Conservation (phyloP, 2,797 vertebrate genomes). For the Rhodeus uyekii region DNA sequence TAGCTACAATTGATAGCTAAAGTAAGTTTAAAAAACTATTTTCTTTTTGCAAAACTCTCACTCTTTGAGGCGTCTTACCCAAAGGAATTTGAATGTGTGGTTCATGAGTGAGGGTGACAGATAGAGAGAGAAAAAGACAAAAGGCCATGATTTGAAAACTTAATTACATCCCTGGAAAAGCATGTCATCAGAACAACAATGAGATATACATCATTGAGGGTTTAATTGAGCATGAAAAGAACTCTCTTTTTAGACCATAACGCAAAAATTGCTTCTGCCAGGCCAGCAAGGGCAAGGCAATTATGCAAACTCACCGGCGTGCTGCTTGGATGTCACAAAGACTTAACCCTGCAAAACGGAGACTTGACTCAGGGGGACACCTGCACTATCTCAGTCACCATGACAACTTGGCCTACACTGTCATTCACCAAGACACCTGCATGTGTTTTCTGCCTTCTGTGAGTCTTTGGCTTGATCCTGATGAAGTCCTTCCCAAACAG, state of each 20-base stretch:
- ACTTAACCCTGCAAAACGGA: constrained; percentile 62
- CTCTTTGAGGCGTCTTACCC: constrained; percentile 26
- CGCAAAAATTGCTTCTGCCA: constrained; percentile 44
- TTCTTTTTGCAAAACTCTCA: neutral
- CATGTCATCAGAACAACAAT: constrained; percentile 62
- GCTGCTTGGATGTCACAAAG: constrained; percentile 63
- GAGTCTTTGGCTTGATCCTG: neutral
- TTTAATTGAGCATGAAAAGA: constrained; percentile 61
- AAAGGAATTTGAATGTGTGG: constrained; percentile 40
- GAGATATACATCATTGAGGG: constrained; percentile 59
- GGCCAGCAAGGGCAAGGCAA: constrained; percentile 49
- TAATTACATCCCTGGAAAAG: constrained; percentile 62
- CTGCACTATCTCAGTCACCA: constrained; percentile 60
- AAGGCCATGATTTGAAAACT: constrained; percentile 63
- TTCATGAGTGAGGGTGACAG: constrained; percentile 34
- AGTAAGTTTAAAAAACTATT: neutral
- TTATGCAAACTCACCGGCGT: constrained; percentile 47
- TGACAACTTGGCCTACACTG: constrained; percentile 57
- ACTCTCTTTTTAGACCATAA: constrained; percentile 52
- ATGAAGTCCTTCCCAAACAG: neutral
- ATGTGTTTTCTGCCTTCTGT: neutral
- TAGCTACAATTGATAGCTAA: neutral
- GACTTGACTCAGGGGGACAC: constrained; percentile 61
- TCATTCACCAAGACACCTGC: constrained; percentile 61
- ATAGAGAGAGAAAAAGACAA: constrained; percentile 49